Percentiles rank a stretch among this genome's conserved stretches.
These are phyloP conservation scores for Tanypteryx hageni DNA, from an alignment of 2,888 invertebrate species.

Conservation along the genomic window DNA sequence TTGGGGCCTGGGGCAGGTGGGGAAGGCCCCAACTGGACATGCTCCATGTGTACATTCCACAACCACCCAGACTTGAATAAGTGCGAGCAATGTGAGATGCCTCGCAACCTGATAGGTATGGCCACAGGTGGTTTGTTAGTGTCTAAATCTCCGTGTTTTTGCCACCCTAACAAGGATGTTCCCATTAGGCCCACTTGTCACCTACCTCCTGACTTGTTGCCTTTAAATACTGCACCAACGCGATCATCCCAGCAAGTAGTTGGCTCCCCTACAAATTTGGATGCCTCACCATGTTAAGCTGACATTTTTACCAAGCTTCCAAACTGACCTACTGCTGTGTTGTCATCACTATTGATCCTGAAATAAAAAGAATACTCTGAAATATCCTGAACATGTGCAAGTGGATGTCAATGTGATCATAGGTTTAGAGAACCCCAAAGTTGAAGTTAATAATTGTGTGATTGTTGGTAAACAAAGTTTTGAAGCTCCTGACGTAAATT, in stretches of 20 bases:
- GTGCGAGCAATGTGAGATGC: constrained; percentile 97
- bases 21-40: constrained; percentile 86
- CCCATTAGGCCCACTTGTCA: not conserved
- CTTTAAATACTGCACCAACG: not conserved
- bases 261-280: constrained; percentile 29
- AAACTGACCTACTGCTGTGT: not conserved
- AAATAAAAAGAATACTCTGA: no score
- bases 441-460: no score
- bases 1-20: constrained; percentile 27
- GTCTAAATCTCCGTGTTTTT: constrained; percentile 34
- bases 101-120: constrained; percentile 88
- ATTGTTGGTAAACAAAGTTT: no score
- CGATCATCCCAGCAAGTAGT: constrained; percentile 17
- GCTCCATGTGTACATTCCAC: constrained; percentile 95
- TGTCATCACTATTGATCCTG: not conserved
- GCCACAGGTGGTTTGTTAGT: constrained; percentile 17
- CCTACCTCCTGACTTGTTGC: constrained; percentile 38
- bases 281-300: constrained; percentile 38
- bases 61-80: constrained; percentile 94
- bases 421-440: no score
- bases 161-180: constrained; percentile 3
- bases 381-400: no score
- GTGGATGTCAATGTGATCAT: no score
- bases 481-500: no score
- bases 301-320: not conserved